These are phyloP conservation scores for Nesoenas mayeri DNA, from an alignment of 2,113 vertebrate genomes.

Conservation along the genomic window DNA sequence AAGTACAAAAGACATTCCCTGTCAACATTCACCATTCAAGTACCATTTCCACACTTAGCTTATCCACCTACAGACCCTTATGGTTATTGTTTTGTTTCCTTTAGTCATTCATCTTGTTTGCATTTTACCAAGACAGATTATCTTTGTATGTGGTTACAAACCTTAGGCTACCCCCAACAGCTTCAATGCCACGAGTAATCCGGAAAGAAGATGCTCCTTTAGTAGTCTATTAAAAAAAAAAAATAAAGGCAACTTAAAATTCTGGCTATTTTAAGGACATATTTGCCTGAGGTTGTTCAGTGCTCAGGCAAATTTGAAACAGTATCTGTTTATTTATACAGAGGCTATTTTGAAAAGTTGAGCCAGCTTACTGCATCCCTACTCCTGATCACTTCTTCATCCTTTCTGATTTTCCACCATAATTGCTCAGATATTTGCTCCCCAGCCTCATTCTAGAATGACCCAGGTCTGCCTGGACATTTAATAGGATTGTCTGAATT, in stretches of 20 bases:
- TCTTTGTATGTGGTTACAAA: constrained; percentile 67
- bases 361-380: background rate
- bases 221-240: constrained; percentile 80
- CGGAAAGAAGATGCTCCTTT: constrained; percentile 95
- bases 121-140: background rate
- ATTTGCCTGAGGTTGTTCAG: background rate
- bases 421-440: background rate
- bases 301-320: background rate
- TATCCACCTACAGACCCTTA: background rate
- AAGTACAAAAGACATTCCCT: background rate
- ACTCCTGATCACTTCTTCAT: background rate
- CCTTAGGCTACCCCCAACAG: constrained; percentile 91
- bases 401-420: background rate
- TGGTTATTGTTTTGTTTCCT: background rate
- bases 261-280: background rate
- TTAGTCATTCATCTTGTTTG: background rate
- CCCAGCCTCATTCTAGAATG: background rate
- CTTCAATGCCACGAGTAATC: constrained; percentile 92
- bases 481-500: background rate
- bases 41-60: background rate
- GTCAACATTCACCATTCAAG: background rate
- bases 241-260: background rate
- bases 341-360: background rate
- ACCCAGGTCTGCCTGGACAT: background rate
- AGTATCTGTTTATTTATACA: background rate